phyloP scores from a whole-genome alignment of 2,113 vertebrate species.

The Nothobranchius kuhntae region DNA sequence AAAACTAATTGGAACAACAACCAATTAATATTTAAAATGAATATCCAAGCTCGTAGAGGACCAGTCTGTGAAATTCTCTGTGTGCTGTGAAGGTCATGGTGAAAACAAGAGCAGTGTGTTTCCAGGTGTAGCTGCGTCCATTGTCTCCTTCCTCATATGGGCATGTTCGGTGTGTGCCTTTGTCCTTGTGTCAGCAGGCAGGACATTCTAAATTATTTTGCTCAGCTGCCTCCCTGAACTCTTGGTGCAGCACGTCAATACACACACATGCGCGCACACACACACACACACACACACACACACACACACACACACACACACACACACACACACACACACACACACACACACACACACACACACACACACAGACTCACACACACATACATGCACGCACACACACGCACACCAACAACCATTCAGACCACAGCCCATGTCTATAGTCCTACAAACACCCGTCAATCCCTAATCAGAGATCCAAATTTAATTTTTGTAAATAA shows the following conservation, averaged over 20 bases:
- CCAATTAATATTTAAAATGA: constrained; percentile 45
- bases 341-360: constrained; percentile 38
- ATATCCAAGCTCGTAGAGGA: constrained; percentile 36
- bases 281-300: constrained; percentile 59
- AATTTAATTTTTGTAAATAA: background rate
- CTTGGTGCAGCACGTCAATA: constrained; percentile 82
- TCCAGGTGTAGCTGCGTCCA: constrained; percentile 77
- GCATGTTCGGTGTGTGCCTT: constrained; percentile 77
- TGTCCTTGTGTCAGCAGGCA: constrained; percentile 86
- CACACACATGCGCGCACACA: constrained; percentile 73
- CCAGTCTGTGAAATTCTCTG: constrained; percentile 66
- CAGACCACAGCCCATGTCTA: constrained; percentile 70
- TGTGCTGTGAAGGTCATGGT: constrained; percentile 76
- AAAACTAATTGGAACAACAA: constrained; percentile 8
- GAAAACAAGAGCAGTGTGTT: constrained; percentile 80
- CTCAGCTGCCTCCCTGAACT: constrained; percentile 84
- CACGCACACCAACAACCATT: constrained; percentile 49
- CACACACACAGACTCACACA: constrained; percentile 72
- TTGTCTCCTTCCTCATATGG: constrained; percentile 76
- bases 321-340: too few species aligned
- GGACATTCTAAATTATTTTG: constrained; percentile 84
- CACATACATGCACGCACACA: constrained; percentile 62
- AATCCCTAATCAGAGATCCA: background rate
- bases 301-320: too few species aligned
- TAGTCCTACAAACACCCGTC: constrained; percentile 41